phyloP scores from a whole-genome alignment of 2,888 invertebrate genomes.

The Drosophila fulvimacula region DNA sequence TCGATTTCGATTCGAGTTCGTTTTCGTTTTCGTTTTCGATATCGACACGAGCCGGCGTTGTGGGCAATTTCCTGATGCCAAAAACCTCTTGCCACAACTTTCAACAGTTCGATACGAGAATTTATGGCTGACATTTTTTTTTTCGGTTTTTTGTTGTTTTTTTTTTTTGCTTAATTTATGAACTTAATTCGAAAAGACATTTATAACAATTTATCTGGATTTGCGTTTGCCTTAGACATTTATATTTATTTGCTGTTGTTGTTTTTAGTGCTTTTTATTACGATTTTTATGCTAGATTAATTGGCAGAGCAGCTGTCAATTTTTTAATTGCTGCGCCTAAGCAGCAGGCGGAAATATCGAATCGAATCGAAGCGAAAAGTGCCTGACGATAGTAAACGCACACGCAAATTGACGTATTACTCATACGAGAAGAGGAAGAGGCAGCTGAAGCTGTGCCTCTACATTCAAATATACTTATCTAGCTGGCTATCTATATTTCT shows the following conservation, averaged over 20 bases:
- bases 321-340: conserved; percentile 70
- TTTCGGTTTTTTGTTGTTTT: conserved; percentile 19
- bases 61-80: conserved; percentile 41
- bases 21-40: conserved; percentile 7
- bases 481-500: conserved; percentile 2
- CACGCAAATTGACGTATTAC: conserved; percentile 44
- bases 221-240: conserved; percentile 28
- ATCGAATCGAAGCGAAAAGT: conserved; percentile 29
- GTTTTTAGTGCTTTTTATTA: conserved; percentile 9
- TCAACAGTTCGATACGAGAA: conserved; percentile 46
- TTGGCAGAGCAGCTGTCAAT: conserved; percentile 67
- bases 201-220: conserved; percentile 76
- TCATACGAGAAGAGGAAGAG: conserved; percentile 15
- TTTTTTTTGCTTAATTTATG: conserved; percentile 63
- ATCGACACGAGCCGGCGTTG: conserved; percentile 20
- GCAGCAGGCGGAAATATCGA: conserved; percentile 68
- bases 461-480: conserved; percentile 24
- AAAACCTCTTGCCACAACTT: conserved; percentile 30
- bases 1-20: conserved; percentile 8
- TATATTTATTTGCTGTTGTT: conserved; percentile 23
- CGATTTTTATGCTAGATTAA: conserved; percentile 62
- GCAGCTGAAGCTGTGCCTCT: conserved; percentile 15
- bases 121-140: conserved; percentile 53
- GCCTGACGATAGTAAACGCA: conserved; percentile 14
- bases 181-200: conserved; percentile 73